Percentiles rank a stretch among this genome's conserved stretches.
phyloP scores from a whole-genome alignment of 2,113 vertebrate genomes.

The Chaetorhynchus papuensis region DNA sequence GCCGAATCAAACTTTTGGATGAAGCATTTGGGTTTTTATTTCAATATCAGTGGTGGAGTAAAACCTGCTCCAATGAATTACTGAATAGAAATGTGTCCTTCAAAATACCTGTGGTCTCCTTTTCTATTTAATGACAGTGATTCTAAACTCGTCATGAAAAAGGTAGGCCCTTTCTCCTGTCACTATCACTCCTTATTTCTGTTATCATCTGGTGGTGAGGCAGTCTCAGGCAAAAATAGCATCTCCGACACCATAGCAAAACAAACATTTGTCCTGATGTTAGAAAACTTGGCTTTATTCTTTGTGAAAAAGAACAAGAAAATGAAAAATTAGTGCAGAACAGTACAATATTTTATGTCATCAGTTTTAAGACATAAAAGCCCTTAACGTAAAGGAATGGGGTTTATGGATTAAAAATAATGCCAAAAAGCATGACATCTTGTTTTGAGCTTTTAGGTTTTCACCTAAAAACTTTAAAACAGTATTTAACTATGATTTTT shows the following conservation, averaged over 20 bases:
- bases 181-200: neutral
- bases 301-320: neutral
- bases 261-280: neutral
- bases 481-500: neutral
- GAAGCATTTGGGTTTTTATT: neutral
- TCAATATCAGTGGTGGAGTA: neutral
- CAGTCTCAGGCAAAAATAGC: neutral
- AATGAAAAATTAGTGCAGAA: neutral
- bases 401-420: neutral
- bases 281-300: neutral
- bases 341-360: neutral
- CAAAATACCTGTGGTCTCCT: neutral
- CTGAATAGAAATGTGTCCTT: neutral
- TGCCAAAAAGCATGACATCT: neutral
- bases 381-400: rapidly evolving
- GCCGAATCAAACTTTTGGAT: neutral
- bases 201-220: neutral
- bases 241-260: neutral
- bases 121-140: neutral
- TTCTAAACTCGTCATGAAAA: neutral
- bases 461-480: neutral
- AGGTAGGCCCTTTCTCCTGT: neutral
- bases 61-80: neutral
- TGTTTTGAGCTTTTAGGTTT: neutral
- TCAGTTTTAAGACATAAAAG: neutral